Conservation (phyloP, 2,113 vertebrate species). For the Tiliqua scincoides region DNA sequence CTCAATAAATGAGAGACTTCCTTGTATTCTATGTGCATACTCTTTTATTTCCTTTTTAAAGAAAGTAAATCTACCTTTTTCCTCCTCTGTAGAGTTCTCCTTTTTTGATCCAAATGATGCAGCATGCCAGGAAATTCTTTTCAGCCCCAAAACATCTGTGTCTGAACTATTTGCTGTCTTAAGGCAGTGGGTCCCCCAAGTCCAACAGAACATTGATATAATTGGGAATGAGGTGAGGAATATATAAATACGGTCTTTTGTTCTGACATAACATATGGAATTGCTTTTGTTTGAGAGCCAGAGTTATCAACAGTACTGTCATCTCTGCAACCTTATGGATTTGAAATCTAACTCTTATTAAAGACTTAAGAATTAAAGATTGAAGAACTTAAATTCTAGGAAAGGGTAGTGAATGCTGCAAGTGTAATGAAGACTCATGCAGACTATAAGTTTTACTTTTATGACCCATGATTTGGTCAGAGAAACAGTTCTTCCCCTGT, state of each 20-base stretch:
- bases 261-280: not conserved
- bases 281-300: not conserved
- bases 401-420: not conserved
- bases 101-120: slow-evolving; percentile 96
- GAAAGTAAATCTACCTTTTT: not conserved
- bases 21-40: not conserved
- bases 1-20: not conserved
- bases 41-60: not conserved
- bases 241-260: not conserved
- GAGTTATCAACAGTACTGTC: not conserved
- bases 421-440: not conserved
- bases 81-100: slow-evolving; percentile 86
- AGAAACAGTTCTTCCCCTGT: slow-evolving; percentile 1
- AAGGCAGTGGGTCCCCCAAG: slow-evolving; percentile 98
- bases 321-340: not conserved
- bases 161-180: slow-evolving; percentile 96
- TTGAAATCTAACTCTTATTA: not conserved
- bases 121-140: slow-evolving; percentile 90
- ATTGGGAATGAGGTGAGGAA: slow-evolving; percentile 92
- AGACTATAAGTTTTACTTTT: not conserved
- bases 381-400: not conserved
- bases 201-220: slow-evolving; percentile 92
- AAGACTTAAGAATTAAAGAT: not conserved
- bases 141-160: slow-evolving; percentile 89
- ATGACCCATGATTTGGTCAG: not conserved